A percentile compares a stretch with the other conserved stretches of the same genome.
These are phyloP conservation scores for pig (Sus scrofa) DNA, from an alignment of 2,113 vertebrate genomes.

Conservation along the genomic window DNA sequence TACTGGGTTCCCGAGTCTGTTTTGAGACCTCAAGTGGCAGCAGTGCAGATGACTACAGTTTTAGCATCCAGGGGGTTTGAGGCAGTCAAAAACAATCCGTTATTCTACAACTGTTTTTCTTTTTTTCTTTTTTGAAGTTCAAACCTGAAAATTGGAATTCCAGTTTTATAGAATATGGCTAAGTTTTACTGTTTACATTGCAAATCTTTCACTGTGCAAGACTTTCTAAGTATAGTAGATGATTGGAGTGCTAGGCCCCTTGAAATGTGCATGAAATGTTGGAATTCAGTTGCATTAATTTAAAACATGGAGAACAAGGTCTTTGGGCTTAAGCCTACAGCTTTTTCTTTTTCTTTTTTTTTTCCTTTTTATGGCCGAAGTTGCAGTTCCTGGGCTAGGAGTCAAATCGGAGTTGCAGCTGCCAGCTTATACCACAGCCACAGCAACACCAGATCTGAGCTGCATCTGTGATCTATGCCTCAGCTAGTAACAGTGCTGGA, in stretches of 20 bases:
- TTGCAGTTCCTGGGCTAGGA: no score
- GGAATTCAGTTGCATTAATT: neutral
- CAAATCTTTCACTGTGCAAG: neutral
- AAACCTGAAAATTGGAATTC: neutral
- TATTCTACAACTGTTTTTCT: neutral
- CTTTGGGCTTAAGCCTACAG: neutral
- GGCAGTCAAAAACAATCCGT: neutral
- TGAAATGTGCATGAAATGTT: neutral
- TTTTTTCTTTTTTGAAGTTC: neutral
- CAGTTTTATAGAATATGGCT: neutral
- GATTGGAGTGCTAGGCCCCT: neutral
- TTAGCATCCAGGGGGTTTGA: neutral
- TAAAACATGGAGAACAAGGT: neutral
- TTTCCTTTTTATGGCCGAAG: no score
- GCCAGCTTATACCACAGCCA: no score
- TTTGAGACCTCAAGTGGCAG: neutral
- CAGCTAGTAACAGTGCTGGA: no score
- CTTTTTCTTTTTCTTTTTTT: neutral
- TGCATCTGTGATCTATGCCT: no score
- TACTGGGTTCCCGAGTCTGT: neutral
- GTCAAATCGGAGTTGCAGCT: no score
- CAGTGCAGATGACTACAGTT: neutral
- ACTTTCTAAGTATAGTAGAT: neutral
- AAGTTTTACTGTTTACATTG: neutral
- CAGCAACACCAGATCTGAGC: no score